These are phyloP conservation scores for Crocuta crocuta DNA, from an alignment of 2,113 vertebrate species.

Conservation along the genomic window DNA sequence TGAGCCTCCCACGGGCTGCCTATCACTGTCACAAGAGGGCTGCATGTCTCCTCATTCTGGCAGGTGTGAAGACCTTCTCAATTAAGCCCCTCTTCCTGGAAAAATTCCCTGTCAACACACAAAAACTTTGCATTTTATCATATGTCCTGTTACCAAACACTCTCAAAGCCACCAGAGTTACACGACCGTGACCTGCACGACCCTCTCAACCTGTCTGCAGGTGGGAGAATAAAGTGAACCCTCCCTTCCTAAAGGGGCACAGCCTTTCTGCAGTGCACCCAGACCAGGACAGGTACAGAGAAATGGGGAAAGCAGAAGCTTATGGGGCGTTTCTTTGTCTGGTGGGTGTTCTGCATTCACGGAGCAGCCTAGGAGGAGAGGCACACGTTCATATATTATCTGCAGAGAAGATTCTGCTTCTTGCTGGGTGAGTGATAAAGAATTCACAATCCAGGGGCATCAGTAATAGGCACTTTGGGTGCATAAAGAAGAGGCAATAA, in stretches of 20 bases:
- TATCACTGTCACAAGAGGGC: neutral
- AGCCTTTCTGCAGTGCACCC: neutral
- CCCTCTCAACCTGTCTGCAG: neutral
- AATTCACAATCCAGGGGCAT: neutral
- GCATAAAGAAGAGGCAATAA: neutral
- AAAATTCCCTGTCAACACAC: neutral
- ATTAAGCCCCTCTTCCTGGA: neutral
- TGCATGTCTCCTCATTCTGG: neutral
- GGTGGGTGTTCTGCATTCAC: neutral
- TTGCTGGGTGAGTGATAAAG: neutral
- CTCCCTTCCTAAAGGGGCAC: neutral
- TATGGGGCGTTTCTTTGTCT: neutral
- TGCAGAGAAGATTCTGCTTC: neutral
- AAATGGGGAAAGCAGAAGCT: neutral
- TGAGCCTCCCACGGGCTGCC: neutral
- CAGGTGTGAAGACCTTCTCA: neutral
- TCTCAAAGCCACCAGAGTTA: neutral
- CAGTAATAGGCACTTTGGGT: neutral
- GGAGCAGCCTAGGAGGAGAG: neutral
- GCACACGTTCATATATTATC: accelerated
- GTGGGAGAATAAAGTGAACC: neutral
- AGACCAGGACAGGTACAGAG: no score
- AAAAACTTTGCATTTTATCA: neutral
- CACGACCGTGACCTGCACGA: neutral
- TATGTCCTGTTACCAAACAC: neutral